A percentile compares a stretch with the other conserved stretches of the same genome.
These are phyloP conservation scores for Tenodera sinensis DNA, from an alignment of 2,888 invertebrate genomes.

Conservation along the genomic window DNA sequence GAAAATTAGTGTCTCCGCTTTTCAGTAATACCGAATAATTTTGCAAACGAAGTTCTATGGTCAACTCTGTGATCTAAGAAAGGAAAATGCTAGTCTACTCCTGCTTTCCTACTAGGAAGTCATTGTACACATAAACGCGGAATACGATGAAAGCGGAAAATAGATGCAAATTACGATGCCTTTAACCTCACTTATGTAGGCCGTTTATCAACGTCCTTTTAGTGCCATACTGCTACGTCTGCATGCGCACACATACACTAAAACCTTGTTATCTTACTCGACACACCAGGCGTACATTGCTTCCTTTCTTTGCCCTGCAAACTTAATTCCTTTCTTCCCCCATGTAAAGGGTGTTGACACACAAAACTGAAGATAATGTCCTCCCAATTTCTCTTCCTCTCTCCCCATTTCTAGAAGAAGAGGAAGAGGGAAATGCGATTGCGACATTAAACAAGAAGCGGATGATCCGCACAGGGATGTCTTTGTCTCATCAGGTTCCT, in stretches of 20 bases:
- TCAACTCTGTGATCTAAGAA: too few relatives aligned
- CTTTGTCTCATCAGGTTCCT: neutral
- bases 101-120: too few relatives aligned
- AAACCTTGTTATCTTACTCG: neutral
- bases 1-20: too few relatives aligned
- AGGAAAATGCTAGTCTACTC: too few relatives aligned
- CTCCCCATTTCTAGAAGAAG: neutral
- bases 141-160: neutral
- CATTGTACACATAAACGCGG: neutral
- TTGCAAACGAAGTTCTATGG: too few relatives aligned
- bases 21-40: too few relatives aligned
- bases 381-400: neutral
- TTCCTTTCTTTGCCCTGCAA: neutral
- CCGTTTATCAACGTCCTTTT: neutral
- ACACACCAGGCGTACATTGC: neutral
- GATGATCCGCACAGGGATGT: neutral
- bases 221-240: neutral
- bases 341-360: neutral
- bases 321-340: neutral
- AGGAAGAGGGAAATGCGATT: neutral
- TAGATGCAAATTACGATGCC: neutral
- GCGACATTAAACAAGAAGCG: neutral
- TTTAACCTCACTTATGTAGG: neutral
- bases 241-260: neutral
- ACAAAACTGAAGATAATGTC: neutral